A percentile compares a stretch with the other conserved stretches of the same genome.
These are phyloP conservation scores for Trichosurus vulpecula DNA, from an alignment of 2,797 vertebrate genomes.

Conservation along the genomic window DNA sequence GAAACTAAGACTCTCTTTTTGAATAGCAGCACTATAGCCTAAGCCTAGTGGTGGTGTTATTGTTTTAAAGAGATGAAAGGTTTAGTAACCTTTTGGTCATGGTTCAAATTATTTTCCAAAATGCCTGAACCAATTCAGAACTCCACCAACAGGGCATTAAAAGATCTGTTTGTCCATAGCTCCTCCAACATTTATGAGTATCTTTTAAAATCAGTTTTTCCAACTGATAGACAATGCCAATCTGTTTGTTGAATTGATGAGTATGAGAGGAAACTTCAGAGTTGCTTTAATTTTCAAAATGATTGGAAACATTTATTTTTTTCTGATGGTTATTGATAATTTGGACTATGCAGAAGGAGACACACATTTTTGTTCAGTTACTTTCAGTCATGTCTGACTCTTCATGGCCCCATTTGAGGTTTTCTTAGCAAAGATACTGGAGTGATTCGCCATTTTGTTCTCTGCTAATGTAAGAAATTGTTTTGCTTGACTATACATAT, in stretches of 20 bases:
- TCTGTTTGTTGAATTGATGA: not conserved
- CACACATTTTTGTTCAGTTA: not conserved
- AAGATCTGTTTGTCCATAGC: not conserved
- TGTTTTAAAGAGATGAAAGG: not conserved
- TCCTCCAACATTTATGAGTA: not conserved
- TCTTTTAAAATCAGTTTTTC: not conserved
- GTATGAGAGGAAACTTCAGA: not conserved
- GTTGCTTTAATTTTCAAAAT: not conserved
- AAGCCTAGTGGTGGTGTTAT: not conserved
- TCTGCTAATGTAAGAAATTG: too few relatives aligned
- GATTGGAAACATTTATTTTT: not conserved
- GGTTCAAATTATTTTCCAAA: not conserved
- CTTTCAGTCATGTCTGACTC: too few relatives aligned
- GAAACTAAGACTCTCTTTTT: not conserved
- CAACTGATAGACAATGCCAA: not conserved
- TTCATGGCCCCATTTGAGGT: too few relatives aligned
- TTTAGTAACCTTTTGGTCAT: not conserved
- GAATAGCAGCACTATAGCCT: not conserved
- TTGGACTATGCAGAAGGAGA: not conserved
- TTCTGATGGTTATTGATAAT: not conserved
- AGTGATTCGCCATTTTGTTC: too few relatives aligned
- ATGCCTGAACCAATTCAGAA: too few relatives aligned
- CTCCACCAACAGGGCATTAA: not conserved
- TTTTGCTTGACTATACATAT: not conserved
- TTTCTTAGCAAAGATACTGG: too few relatives aligned